Evolutionary conservation across 2,888 invertebrate genomes (phyloP), one percentile per base, ranked within the genome.

Genomic region (Tromatobia lineatoria): DNA sequence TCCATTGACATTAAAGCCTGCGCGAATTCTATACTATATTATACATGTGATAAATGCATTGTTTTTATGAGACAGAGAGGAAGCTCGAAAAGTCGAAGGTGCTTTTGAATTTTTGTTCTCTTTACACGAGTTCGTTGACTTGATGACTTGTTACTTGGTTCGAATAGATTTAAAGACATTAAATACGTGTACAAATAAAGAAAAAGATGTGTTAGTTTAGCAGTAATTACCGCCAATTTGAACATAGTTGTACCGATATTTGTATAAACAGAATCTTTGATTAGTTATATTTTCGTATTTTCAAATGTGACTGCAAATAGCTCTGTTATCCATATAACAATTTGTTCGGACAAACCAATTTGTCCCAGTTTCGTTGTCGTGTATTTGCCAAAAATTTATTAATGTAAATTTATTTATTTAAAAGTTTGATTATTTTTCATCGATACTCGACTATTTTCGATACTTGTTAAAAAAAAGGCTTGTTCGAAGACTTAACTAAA

Each of bases 221-320:
- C 64, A 79, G 77, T 82, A 54, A 80, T 64, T 77, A 71, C 61
- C 80, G 82, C 77, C 84, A 78, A 82, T 86, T 86, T 73, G 77
- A 78, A 54, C 71, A 82, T 80, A 86, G 80, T 23, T 85, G 69
- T 78, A 80, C 80, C 71, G 80, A 84, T 77, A 85, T 85, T 86
- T 86, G 86, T 86, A 85, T 85, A 86, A 86, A 86, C 73, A 80
- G 84, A 82, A 82, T 64, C 67, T 85, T 86, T 86, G 66, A 86
- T 86, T 85, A 85, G 82, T 85, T 80, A 85, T 86, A 86, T 86
- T 86, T 86, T 86, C 85, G 76, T 86, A 85, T 86, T 86, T 82
- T 83, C 80, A 78, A 78, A 85, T 79, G 81, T 84, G 69, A 78
- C 78, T 78, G 80, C 59, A 70, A 69, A 81, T 86, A 85, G 80